Conservation (phyloP, 2,113 vertebrate genomes). For the Bettongia penicillata region DNA sequence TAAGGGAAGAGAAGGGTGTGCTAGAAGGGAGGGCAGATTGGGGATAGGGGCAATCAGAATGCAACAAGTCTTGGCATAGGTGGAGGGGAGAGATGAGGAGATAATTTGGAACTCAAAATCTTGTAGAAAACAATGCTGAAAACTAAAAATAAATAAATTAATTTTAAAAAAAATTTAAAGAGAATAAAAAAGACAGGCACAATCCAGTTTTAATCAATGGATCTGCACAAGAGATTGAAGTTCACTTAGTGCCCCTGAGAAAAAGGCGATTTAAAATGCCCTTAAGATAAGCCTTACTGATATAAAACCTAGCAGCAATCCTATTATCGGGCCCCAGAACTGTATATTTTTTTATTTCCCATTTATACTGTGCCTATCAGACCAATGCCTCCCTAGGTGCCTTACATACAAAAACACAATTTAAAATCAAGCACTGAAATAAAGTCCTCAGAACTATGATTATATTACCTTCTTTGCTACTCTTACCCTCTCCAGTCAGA, state of each 20-base stretch:
- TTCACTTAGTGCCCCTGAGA: background rate
- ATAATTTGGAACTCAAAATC: too few relatives aligned
- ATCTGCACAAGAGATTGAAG: background rate
- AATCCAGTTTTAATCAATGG: slow-evolving; percentile 45
- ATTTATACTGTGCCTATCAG: slow-evolving; percentile 34
- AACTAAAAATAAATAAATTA: too few relatives aligned
- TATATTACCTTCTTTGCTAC: slow-evolving; percentile 15
- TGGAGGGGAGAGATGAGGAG: too few relatives aligned
- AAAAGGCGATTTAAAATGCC: slow-evolving; percentile 24
- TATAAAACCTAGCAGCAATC: slow-evolving; percentile 9
- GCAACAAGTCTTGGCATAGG: too few relatives aligned
- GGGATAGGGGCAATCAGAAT: too few relatives aligned
- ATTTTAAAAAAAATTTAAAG: too few relatives aligned
- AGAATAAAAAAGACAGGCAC: background rate
- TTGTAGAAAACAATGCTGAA: too few relatives aligned
- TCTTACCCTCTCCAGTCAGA: background rate
- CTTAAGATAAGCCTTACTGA: background rate
- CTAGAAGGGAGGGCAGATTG: too few relatives aligned
- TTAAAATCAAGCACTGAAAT: slow-evolving; percentile 47
- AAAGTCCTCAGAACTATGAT: slow-evolving; percentile 39
- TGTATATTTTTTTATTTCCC: slow-evolving; percentile 40
- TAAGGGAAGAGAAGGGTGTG: too few relatives aligned
- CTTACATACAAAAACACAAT: slow-evolving; percentile 47
- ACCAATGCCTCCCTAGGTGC: background rate
- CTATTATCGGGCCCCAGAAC: background rate